These are phyloP conservation scores for Phthorimaea operculella DNA, from an alignment of 1,140 invertebrate species.

Conservation along the genomic window DNA sequence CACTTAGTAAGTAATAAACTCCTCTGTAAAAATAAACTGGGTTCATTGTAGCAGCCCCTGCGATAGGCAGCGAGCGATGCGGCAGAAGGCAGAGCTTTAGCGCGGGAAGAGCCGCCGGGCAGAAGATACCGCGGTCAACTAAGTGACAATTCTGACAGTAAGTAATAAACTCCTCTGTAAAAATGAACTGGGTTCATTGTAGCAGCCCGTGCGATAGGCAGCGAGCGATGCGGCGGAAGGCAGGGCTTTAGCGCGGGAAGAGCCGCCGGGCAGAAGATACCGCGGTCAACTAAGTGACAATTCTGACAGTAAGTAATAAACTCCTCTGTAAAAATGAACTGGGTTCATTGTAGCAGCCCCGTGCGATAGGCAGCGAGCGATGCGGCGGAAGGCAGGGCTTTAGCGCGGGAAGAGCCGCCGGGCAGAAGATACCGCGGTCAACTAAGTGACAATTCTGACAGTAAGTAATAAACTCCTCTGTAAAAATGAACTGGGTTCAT, in stretches of 20 bases:
- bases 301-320: too few relatives aligned
- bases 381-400: conserved; percentile 31
- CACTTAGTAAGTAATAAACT: too few relatives aligned
- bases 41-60: not conserved
- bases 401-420: conserved; percentile 30
- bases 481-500: too few relatives aligned
- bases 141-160: too few relatives aligned
- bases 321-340: too few relatives aligned
- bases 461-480: too few relatives aligned
- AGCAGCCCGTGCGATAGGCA: conserved; percentile 23
- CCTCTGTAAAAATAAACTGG: too few relatives aligned
- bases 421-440: conserved; percentile 35
- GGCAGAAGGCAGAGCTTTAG: conserved; percentile 34
- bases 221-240: conserved; percentile 31
- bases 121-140: conserved; percentile 31
- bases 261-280: conserved; percentile 40
- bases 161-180: too few relatives aligned
- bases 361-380: conserved; percentile 27
- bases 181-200: too few relatives aligned
- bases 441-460: too few relatives aligned
- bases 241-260: conserved; percentile 27
- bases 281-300: conserved; percentile 21
- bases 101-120: conserved; percentile 30
- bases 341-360: conserved; percentile 30
- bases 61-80: conserved; percentile 30